phyloP scores from a whole-genome alignment of 2,888 invertebrate species.

The Cactoblastis cactorum region DNA sequence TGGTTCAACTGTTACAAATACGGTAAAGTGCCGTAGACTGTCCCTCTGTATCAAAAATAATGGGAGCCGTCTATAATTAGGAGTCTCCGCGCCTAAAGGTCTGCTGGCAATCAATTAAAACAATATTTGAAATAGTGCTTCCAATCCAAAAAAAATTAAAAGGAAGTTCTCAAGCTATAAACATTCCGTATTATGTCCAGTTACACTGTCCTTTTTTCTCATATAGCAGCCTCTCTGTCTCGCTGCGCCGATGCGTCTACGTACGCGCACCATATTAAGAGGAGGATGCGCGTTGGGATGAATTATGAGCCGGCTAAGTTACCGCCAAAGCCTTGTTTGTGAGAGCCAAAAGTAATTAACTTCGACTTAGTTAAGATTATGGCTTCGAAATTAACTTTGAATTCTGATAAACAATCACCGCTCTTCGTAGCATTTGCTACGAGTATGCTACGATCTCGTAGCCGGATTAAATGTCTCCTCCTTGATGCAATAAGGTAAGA shows the following conservation, averaged over 20 bases:
- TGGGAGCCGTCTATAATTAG: slow-evolving; percentile 64
- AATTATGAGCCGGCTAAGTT: slow-evolving; percentile 62
- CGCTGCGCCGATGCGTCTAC: slow-evolving; percentile 72
- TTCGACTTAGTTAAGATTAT: slow-evolving; percentile 67
- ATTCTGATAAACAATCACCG: slow-evolving; percentile 28
- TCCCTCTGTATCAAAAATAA: slow-evolving; percentile 47
- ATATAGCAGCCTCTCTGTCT: slow-evolving; percentile 37
- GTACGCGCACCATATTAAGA: slow-evolving; percentile 55
- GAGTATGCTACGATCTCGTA: slow-evolving; percentile 24
- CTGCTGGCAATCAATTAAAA: slow-evolving; percentile 76
- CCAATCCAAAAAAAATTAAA: slow-evolving; percentile 71
- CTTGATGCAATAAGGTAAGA: too few relatives aligned
- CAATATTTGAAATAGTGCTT: slow-evolving; percentile 76
- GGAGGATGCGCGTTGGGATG: slow-evolving; percentile 58
- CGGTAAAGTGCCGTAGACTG: slow-evolving; percentile 39
- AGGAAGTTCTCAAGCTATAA: slow-evolving; percentile 67
- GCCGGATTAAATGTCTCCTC: too few relatives aligned
- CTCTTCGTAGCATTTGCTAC: slow-evolving; percentile 41
- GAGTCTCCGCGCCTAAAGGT: slow-evolving; percentile 63
- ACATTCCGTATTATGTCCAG: slow-evolving; percentile 62
- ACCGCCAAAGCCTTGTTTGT: slow-evolving; percentile 77
- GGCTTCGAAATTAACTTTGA: slow-evolving; percentile 43
- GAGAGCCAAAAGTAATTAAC: slow-evolving; percentile 72
- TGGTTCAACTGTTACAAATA: slow-evolving; percentile 54
- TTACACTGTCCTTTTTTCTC: slow-evolving; percentile 31